Evolutionary conservation across 2,113 vertebrate genomes (phyloP), one percentile per base, ranked within the genome.

Genomic region (Acrocephalus arundinaceus): DNA sequence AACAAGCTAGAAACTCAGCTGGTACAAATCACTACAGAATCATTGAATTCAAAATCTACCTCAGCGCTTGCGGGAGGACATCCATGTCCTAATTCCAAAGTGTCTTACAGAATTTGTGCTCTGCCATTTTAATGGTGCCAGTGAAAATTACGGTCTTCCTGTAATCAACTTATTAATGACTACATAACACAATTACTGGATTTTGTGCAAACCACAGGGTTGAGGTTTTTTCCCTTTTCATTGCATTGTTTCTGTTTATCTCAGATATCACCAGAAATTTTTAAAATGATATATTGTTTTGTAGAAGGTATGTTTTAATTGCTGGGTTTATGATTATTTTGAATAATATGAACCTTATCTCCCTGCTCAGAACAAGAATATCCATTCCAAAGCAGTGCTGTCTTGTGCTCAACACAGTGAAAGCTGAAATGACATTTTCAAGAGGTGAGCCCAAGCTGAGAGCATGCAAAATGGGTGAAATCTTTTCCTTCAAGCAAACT

Each of bases 151-250:
- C 10, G 78, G 46, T 49, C 49, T 83, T 70, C 37, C 17, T 84
- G 46, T 84, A 89, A 93, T 93, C 33, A 84, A 81, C 49, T 84
- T 93, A 89, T 58, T 95, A 87, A 81, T 70, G n/a, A 62, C n/a
- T 62, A 23, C 39, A 27, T 16, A 66, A 62, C 12, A 30, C 48
- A 96, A 81, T 86, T 86, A 76, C 43, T 0, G 0, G 23, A 70
- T 19, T 73, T 13, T 65, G 33, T 80, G 70, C 33, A 81, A 84
- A 87, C 41, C 30, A 11, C 12, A 21, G 7, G 23, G 22, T 14
- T 65, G 49, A 43, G 9, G 0, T 0, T 35, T 39, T 72, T 37
- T 11, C 6, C 4, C 6, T 41, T 87, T 80, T 73, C 8, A 48
- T 35, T 27, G 19, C 14, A 39, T 9, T 46, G 35, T 68, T 88